Evolutionary conservation across 2,113 vertebrate species (phyloP).

Genomic region (Rallus limicola): DNA sequence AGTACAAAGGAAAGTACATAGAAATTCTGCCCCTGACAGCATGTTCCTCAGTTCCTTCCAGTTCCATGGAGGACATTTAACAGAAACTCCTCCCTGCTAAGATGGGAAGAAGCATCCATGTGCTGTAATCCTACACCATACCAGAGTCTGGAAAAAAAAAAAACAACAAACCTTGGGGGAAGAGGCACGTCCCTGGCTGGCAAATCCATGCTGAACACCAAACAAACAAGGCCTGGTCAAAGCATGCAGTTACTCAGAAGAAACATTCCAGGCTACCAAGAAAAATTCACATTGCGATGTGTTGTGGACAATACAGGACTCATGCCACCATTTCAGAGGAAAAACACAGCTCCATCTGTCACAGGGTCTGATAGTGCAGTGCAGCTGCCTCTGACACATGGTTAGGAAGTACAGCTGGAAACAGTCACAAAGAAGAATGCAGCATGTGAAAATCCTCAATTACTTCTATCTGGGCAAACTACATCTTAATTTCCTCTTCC

Average conservation of each 20-base stretch:
- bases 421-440: conserved; percentile 21
- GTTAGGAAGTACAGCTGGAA: conserved; percentile 28
- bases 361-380: conserved; percentile 1
- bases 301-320: neutral
- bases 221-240: conserved; percentile 14
- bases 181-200: neutral
- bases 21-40: neutral
- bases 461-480: neutral
- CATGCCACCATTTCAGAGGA: conserved; percentile 16
- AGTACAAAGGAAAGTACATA: neutral
- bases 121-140: conserved; percentile 15
- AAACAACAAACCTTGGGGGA: neutral
- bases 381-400: conserved; percentile 54
- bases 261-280: conserved; percentile 20
- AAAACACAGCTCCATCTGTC: conserved; percentile 55
- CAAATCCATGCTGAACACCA: neutral
- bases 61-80: conserved; percentile 3
- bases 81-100: neutral
- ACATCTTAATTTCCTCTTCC: neutral
- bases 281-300: neutral
- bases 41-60: neutral
- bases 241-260: neutral
- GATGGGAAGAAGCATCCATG: neutral
- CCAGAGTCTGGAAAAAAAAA: neutral
- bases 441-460: neutral